Evolutionary conservation across 2,888 invertebrate species (phyloP).

Genomic region (Chrysotoxum bicinctum): DNA sequence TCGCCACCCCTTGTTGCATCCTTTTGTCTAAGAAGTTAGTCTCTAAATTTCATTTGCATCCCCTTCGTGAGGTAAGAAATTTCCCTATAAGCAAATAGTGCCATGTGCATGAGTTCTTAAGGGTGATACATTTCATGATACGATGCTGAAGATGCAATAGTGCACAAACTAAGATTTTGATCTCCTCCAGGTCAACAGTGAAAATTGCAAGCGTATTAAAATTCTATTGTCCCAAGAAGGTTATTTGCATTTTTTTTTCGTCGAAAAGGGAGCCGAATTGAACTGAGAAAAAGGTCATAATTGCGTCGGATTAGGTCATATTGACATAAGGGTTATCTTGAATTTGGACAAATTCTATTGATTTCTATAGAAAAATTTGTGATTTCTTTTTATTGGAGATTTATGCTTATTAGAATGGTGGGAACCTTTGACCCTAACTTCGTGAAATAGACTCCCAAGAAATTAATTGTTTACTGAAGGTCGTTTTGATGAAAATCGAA

Average conservation of each 20-base stretch:
- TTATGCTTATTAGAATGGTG: not conserved
- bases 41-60: constrained; percentile 48
- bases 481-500: not conserved
- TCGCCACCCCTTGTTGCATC: constrained; percentile 54
- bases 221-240: constrained; percentile 35
- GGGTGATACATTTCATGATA: constrained; percentile 35
- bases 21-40: constrained; percentile 14
- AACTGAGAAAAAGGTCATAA: constrained; percentile 54
- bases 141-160: constrained; percentile 43
- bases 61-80: constrained; percentile 29
- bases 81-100: constrained; percentile 67
- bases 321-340: constrained; percentile 56
- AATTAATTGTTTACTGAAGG: not conserved
- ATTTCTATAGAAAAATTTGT: constrained; percentile 18
- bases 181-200: constrained; percentile 37
- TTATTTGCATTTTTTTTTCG: constrained; percentile 50
- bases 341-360: constrained; percentile 21
- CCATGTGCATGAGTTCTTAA: constrained; percentile 23
- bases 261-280: not conserved
- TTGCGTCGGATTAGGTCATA: constrained; percentile 59
- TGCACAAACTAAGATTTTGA: constrained; percentile 39
- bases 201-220: constrained; percentile 32
- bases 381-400: not conserved
- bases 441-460: not conserved
- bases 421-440: constrained; percentile 13